Conservation (phyloP, 1,140 invertebrate genomes). For the Drosophila elegans region DNA sequence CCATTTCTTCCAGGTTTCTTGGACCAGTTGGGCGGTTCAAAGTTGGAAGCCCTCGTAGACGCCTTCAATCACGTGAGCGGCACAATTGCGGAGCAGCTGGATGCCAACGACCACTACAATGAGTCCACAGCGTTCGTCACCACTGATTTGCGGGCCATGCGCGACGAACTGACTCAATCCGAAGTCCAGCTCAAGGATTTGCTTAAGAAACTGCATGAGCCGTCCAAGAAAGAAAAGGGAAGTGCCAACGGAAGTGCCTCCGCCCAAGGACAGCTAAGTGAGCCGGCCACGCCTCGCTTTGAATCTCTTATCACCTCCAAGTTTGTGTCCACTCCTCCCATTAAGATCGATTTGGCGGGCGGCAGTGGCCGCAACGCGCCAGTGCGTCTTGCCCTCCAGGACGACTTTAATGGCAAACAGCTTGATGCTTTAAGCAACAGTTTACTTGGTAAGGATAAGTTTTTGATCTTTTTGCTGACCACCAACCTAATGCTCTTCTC, state of each 20-base stretch:
- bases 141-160: conserved; percentile 42
- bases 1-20: not conserved
- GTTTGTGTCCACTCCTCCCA: conserved; percentile 75
- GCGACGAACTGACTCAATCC: conserved; percentile 50
- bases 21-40: conserved; percentile 12
- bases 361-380: conserved; percentile 23
- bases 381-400: conserved; percentile 65
- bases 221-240: conserved; percentile 40
- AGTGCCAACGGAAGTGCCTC: conserved; percentile 3
- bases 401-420: conserved; percentile 60
- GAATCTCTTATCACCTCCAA: conserved; percentile 45
- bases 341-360: conserved; percentile 52
- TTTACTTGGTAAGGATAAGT: conserved; percentile 44
- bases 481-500: not conserved
- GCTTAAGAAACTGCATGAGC: conserved; percentile 40
- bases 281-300: conserved; percentile 43
- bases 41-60: conserved; percentile 46
- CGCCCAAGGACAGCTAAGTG: not conserved
- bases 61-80: conserved; percentile 61
- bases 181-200: conserved; percentile 57
- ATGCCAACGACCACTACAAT: conserved; percentile 60
- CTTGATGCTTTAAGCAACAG: conserved; percentile 54
- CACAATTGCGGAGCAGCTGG: conserved; percentile 65
- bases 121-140: conserved; percentile 54
- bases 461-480: too few species aligned